Evolutionary conservation across 2,797 vertebrate species (phyloP), one percentile per base, ranked within the genome.

Genomic region (Alcedo quadribrachys): DNA sequence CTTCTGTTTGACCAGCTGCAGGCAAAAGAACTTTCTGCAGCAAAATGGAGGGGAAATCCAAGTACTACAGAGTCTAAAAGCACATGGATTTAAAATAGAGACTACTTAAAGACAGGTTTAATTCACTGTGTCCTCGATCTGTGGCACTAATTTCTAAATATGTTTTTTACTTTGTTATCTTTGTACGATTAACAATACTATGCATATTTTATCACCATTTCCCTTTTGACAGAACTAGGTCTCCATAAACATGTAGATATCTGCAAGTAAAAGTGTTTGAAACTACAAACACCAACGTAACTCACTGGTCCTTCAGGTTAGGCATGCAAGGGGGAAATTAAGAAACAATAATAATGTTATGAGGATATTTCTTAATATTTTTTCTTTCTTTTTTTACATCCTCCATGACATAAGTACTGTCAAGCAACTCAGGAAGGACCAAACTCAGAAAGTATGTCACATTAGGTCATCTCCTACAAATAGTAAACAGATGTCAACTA

Each of bases 181-280:
- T 87, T 80, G 61, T 78, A 32, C 66, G 71, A 90, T 90, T 95
- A 96, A 95, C 81, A 93, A 89, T 93, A 75, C 68, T 20, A 75
- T 75, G 62, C 83, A 91, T 92, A 91, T 94, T 95, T 96, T 90
- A 96, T 85, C 78, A 80, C 67, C 48, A 33, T 57, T 89, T 91
- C 60, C 65, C 13, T 93, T 93, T 86, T 94, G 92, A 95, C 90
- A 92, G 78, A 96, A 95, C 75, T 92, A 80, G 95, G 94, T 88
- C 94, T 95, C 65, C 50, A 88, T 42, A 92, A 91, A 88, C 81
- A 91, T 5, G 2, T 16, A 76, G 63, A 35, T 40, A 93, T 67
- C 51, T 73, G 51, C 73, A 93, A 95, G 63, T 35, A 12, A 30
- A 87, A 77, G 35, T 30, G 57, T 62, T 85, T 77, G 33, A 61